phyloP scores from a whole-genome alignment of 64 coral and sea anemone genomes.

The Pocillopora verrucosa region DNA sequence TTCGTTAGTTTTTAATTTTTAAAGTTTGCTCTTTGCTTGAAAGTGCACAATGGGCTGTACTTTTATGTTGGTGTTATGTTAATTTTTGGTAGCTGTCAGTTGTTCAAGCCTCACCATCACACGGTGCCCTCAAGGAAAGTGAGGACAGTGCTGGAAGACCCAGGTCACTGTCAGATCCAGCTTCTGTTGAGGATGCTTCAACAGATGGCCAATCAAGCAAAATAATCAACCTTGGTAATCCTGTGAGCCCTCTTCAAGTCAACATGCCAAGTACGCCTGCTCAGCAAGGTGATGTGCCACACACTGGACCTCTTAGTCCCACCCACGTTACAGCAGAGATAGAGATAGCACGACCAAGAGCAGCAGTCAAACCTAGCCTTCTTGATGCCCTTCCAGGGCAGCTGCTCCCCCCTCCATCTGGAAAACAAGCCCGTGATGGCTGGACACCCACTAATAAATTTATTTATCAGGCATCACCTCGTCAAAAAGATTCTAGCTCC shows the following conservation, averaged over 20 bases:
- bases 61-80: neutral
- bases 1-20: too few relatives aligned
- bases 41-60: too few relatives aligned
- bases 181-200: conserved; percentile 34
- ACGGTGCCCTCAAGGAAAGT: conserved; percentile 13
- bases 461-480: conserved; percentile 22
- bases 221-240: conserved; percentile 16
- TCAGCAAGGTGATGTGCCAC: neutral
- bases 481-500: conserved; percentile 16
- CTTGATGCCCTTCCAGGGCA: conserved; percentile 78
- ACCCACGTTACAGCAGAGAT: conserved; percentile 50
- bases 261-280: conserved; percentile 9
- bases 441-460: conserved; percentile 76
- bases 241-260: neutral
- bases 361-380: conserved; percentile 68
- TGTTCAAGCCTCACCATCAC: conserved; percentile 33
- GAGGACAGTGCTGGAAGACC: conserved; percentile 37
- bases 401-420: conserved; percentile 82
- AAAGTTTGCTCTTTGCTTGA: too few relatives aligned
- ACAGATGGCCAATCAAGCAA: conserved; percentile 8
- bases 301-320: conserved; percentile 30
- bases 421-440: conserved; percentile 71
- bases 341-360: conserved; percentile 76
- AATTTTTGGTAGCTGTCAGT: conserved; percentile 21
- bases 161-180: conserved; percentile 71